Percentiles rank a stretch among this genome's conserved stretches.
phyloP scores from a whole-genome alignment of 2,888 invertebrate genomes.

The Callosobruchus maculatus region DNA sequence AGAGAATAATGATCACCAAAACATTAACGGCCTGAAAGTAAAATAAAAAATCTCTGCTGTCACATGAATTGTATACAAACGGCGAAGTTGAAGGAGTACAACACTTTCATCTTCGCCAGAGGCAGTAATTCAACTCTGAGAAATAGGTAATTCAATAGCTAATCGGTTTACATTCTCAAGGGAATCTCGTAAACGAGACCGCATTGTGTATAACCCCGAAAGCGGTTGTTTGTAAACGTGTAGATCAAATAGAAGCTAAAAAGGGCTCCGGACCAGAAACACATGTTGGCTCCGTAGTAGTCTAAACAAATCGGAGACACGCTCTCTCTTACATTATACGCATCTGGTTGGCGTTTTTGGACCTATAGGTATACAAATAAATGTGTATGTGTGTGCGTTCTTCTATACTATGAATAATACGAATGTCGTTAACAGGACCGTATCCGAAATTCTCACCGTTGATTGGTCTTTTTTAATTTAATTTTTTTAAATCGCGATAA shows the following conservation, averaged over 20 bases:
- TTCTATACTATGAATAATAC: neutral
- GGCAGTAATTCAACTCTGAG: neutral
- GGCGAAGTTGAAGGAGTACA: neutral
- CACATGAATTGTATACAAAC: neutral
- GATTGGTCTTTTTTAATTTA: too few relatives aligned
- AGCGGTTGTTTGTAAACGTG: neutral
- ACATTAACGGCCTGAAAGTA: neutral
- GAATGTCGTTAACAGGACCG: neutral
- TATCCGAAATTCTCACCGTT: too few relatives aligned
- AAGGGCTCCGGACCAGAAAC: conserved; percentile 12
- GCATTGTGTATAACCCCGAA: neutral
- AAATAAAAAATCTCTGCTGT: neutral
- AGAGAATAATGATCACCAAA: neutral
- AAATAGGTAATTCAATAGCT: neutral
- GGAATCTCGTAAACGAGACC: neutral
- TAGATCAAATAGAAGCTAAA: neutral
- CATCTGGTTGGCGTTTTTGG: conserved; percentile 24
- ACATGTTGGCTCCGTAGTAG: conserved; percentile 31
- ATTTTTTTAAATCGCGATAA: too few relatives aligned
- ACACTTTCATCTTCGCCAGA: neutral
- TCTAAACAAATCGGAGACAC: conserved; percentile 34
- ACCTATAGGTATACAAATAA: neutral
- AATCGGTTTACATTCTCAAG: neutral
- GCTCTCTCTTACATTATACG: conserved; percentile 29
- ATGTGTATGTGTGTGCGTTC: neutral